phyloP scores from a whole-genome alignment of 2,797 vertebrate genomes.

The Phylloscopus collybita region DNA sequence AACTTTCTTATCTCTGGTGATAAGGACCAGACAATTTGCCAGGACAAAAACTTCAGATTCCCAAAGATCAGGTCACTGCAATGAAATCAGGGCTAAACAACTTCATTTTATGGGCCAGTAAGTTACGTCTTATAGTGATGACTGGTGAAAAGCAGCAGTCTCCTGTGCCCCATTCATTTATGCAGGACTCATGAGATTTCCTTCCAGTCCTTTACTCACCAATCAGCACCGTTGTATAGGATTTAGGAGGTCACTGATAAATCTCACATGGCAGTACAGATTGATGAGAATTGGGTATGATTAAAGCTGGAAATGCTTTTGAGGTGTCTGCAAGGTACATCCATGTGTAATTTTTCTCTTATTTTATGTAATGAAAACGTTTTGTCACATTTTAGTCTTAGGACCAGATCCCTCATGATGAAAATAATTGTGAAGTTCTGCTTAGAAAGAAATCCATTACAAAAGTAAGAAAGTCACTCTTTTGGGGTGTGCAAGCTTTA shows the following conservation, averaged over 20 bases:
- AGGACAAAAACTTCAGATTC: conserved; percentile 9
- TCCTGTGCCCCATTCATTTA: conserved; percentile 29
- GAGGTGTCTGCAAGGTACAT: neutral
- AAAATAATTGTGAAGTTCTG: neutral
- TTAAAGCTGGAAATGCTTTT: conserved; percentile 6
- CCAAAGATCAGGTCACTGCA: neutral
- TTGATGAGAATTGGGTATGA: neutral
- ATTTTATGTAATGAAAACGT: neutral
- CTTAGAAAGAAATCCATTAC: neutral
- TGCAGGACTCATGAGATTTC: neutral
- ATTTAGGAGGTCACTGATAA: conserved; percentile 47
- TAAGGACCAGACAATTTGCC: conserved; percentile 22
- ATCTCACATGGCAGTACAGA: conserved; percentile 8
- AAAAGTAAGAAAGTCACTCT: neutral
- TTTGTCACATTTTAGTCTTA: neutral
- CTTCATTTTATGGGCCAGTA: neutral
- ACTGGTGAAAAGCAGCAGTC: conserved; percentile 47
- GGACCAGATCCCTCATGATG: neutral
- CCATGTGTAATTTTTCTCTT: neutral
- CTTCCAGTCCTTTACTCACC: conserved; percentile 32
- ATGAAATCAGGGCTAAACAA: neutral
- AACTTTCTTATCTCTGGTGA: conserved; percentile 25
- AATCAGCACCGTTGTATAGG: neutral
- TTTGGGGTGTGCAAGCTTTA: neutral
- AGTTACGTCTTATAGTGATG: neutral